Evolutionary conservation across 2,113 vertebrate species (phyloP).

Genomic region (Mixornis gularis): DNA sequence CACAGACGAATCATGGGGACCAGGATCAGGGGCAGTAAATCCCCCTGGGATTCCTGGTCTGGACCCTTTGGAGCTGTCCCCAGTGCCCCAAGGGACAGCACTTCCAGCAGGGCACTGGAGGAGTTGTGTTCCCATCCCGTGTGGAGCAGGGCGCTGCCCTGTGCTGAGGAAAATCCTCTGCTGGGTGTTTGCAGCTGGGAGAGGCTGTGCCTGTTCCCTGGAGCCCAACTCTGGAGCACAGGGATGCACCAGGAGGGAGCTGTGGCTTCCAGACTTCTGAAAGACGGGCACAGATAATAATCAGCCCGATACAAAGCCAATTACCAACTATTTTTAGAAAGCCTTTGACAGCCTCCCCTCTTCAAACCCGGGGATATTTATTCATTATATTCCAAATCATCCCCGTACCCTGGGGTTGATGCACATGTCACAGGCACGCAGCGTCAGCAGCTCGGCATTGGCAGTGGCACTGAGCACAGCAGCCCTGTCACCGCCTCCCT

Average conservation of each 20-base stretch:
- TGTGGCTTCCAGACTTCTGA: neutral
- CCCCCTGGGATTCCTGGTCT: neutral
- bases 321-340: constrained; percentile 35
- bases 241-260: neutral
- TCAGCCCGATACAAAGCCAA: neutral
- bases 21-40: neutral
- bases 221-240: neutral
- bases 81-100: neutral
- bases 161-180: neutral
- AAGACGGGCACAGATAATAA: neutral
- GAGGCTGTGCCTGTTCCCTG: neutral
- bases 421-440: neutral
- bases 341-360: constrained; percentile 19
- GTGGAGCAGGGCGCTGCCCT: neutral
- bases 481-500: neutral
- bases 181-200: neutral
- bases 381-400: neutral
- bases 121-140: rapidly evolving
- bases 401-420: neutral
- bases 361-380: constrained; percentile 3
- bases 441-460: neutral
- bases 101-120: neutral
- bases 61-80: neutral
- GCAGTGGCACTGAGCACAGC: neutral
- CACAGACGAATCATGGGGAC: rapidly evolving